A percentile compares a stretch with the other conserved stretches of the same genome.
phyloP scores from a whole-genome alignment of 2,113 vertebrate species.

The Lathamus discolor region DNA sequence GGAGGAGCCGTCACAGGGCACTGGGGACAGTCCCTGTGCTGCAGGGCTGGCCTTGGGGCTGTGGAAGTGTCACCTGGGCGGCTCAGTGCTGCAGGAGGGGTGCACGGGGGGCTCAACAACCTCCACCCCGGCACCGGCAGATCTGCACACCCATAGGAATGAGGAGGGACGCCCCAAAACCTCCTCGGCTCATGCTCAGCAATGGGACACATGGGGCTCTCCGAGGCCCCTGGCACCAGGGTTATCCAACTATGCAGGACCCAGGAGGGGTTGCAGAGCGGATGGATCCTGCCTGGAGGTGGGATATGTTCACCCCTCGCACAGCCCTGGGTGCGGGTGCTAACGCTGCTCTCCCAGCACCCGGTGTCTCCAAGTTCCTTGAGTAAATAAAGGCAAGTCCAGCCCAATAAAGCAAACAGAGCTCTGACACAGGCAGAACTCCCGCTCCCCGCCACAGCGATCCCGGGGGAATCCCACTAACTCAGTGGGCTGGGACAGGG shows the following conservation, averaged over 20 bases:
- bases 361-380: background rate
- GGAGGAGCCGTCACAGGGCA: fast-evolving
- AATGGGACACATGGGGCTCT: fast-evolving
- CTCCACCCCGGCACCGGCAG: background rate
- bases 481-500: fast-evolving
- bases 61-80: fast-evolving
- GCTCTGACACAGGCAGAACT: slow-evolving; percentile 37
- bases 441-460: fast-evolving
- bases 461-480: background rate
- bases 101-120: background rate
- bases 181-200: background rate
- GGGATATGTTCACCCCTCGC: background rate
- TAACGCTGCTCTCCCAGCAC: background rate
- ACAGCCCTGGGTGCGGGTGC: background rate
- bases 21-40: fast-evolving
- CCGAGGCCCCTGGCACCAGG: fast-evolving
- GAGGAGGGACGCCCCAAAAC: background rate
- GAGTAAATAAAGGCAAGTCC: slow-evolving; percentile 61
- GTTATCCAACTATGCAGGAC: fast-evolving
- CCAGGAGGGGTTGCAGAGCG: background rate
- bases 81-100: background rate
- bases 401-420: slow-evolving; percentile 57
- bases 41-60: background rate
- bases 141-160: background rate
- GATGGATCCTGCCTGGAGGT: background rate